Evolutionary conservation across 2,797 vertebrate genomes (phyloP), one percentile per base, ranked within the genome.

Genomic region (Cyclura pinguis): DNA sequence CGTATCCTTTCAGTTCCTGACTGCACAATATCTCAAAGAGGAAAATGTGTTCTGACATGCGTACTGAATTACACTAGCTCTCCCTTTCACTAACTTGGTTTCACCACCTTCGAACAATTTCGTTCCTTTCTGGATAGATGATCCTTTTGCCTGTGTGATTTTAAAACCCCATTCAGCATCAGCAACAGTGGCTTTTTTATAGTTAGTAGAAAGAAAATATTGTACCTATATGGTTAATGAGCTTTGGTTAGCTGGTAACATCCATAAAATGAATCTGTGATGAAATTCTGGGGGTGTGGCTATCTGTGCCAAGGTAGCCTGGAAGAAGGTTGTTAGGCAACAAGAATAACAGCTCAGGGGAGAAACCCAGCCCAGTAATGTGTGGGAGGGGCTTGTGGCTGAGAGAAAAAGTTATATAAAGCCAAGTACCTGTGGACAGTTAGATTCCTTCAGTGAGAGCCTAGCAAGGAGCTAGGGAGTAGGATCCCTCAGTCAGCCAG

Each of bases 21-120:
- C 57, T 88, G 64, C n/a, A 85, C 42, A 88, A 85, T 93, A 85
- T 72, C 69, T 35, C 64, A 35, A 35, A 80, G 7, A 92, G 76
- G 89, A 38, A 92, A 95, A 93, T 85, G 91, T 57, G 52, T 72
- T 91, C 47, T 52, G 57, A 85, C 83, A 83, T 93, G 92, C 89
- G 92, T 91, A 94, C 85, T 94, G 93, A 93, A 77, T 80, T 93
- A 92, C 93, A 95, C 94, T 90, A 89, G 85, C 92, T 80, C 94
- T 74, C 47, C 87, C 83, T 90, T 80, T 96, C 93, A 91, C 86
- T 83, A 73, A 87, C 62, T 94, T 94, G 72, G 92, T 95, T 93
- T 93, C 16, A 92, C 91, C 80, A 91, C 85, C 62, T 85, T 59
- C 90, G 88, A 92, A 85, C 78, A 92, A 82, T 7, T 52, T 62